Conservation (phyloP, 2,113 vertebrate species). For the Edolisoma coerulescens region DNA sequence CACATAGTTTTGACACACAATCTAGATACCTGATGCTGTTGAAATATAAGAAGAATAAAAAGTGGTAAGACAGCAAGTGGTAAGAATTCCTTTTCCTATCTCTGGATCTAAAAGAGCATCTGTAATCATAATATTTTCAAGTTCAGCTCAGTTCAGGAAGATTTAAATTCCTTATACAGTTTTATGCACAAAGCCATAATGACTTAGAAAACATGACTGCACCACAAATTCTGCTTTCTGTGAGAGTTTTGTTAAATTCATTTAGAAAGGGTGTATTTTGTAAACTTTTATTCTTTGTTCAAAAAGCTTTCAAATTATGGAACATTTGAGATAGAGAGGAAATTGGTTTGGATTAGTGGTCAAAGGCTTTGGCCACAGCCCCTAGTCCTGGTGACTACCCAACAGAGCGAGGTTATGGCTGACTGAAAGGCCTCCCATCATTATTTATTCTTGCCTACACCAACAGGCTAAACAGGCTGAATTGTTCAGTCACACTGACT, state of each 20-base stretch:
- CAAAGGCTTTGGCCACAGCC: neutral
- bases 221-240: neutral
- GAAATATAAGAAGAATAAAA: neutral
- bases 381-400: neutral
- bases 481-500: neutral
- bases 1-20: neutral
- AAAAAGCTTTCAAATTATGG: neutral
- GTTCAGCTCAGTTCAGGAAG: neutral
- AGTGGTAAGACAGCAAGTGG: neutral
- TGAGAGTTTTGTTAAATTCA: neutral
- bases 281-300: neutral
- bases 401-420: neutral
- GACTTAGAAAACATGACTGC: neutral
- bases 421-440: neutral
- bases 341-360: neutral
- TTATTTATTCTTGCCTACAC: neutral
- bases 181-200: neutral
- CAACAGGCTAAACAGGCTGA: neutral
- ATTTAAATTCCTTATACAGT: neutral
- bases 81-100: neutral
- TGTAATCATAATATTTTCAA: neutral
- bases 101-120: neutral
- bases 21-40: neutral
- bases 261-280: neutral
- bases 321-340: neutral